A percentile compares a stretch with the other conserved stretches of the same genome.
Conservation (phyloP, 2,113 vertebrate species). For the Brachyistius frenatus region DNA sequence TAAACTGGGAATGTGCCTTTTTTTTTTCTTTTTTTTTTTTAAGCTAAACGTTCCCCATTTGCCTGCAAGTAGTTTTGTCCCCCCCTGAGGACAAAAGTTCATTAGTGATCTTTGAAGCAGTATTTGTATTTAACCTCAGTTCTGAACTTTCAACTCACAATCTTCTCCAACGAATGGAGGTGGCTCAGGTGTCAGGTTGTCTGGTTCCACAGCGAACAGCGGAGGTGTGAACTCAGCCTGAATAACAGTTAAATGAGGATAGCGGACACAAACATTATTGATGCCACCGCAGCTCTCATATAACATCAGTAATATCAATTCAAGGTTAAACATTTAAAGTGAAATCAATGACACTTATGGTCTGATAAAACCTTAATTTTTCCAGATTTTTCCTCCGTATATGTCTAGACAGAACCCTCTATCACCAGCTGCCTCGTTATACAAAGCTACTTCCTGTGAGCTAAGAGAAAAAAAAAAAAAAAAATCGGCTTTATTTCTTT, state of each 20-base stretch:
- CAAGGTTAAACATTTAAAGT: not conserved
- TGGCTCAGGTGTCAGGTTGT: too few species aligned
- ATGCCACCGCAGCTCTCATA: too few species aligned
- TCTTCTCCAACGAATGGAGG: too few species aligned
- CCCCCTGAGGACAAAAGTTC: not conserved
- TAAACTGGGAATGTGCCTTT: not conserved
- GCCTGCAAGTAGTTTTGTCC: not conserved
- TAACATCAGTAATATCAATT: too few species aligned
- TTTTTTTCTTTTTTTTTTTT: not conserved
- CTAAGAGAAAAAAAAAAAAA: not conserved
- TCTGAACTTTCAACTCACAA: too few species aligned
- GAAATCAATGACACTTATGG: conserved; percentile 1
- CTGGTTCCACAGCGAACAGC: too few species aligned
- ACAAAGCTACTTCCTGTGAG: conserved; percentile 22
- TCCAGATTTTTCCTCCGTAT: not conserved
- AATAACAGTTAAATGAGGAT: too few species aligned
- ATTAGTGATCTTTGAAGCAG: too few species aligned
- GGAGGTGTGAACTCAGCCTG: too few species aligned
- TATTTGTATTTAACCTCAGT: too few species aligned
- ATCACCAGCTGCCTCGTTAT: conserved; percentile 34
- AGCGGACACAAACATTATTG: too few species aligned
- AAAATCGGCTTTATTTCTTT: too few species aligned
- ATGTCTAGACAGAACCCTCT: conserved; percentile 10
- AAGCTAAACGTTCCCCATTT: not conserved
- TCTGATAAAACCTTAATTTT: not conserved